These are phyloP conservation scores for Chloropsis cyanopogon DNA, from an alignment of 2,113 vertebrate species.

Conservation along the genomic window DNA sequence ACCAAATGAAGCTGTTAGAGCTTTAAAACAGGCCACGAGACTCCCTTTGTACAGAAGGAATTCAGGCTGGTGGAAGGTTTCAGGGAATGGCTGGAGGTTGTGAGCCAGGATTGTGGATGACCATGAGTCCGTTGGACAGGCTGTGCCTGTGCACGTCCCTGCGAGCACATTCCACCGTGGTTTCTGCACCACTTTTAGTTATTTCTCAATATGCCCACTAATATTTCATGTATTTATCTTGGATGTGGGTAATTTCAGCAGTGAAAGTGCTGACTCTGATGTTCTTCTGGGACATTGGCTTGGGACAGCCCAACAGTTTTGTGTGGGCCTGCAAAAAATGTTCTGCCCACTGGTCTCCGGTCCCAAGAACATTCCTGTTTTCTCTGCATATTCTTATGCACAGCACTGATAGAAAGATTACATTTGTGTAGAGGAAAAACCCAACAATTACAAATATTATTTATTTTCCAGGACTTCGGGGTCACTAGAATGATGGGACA, in stretches of 20 bases:
- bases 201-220: constrained; percentile 24
- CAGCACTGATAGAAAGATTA: neutral
- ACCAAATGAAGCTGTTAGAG: neutral
- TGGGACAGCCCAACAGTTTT: neutral
- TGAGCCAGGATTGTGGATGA: neutral
- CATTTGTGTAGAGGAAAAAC: neutral
- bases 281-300: neutral
- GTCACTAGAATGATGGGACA: neutral
- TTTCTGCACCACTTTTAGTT: neutral
- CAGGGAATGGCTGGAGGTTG: neutral
- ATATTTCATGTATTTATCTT: constrained; percentile 16
- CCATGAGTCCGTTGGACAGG: neutral
- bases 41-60: neutral
- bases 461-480: neutral
- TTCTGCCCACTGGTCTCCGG: neutral
- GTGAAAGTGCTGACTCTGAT: constrained; percentile 14
- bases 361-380: neutral
- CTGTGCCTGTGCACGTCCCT: neutral
- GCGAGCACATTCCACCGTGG: neutral
- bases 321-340: neutral
- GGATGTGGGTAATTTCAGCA: neutral
- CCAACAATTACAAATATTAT: neutral
- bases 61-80: neutral
- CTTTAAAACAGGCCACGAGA: neutral
- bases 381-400: neutral